These are phyloP conservation scores for Philonicus albiceps DNA, from an alignment of 2,888 invertebrate species.

Conservation along the genomic window DNA sequence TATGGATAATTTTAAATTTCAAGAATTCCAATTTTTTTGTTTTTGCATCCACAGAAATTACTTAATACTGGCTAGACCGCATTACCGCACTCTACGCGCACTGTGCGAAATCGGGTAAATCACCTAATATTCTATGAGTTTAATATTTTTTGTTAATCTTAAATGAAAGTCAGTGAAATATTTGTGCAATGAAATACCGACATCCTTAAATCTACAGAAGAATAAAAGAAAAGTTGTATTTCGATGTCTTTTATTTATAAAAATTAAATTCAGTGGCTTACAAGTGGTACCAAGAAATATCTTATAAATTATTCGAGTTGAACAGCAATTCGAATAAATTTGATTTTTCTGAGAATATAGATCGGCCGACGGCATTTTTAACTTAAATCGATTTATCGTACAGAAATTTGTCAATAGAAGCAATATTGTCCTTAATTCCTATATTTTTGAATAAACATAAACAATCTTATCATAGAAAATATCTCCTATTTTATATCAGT, in stretches of 20 bases:
- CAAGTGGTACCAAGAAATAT: background rate
- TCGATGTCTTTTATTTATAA: slow-evolving; percentile 21
- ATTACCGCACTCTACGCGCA: too few species aligned
- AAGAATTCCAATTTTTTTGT: too few species aligned
- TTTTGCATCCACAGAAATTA: too few species aligned
- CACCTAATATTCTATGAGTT: too few species aligned
- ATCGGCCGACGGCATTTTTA: background rate
- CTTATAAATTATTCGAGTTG: background rate
- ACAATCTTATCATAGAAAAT: background rate
- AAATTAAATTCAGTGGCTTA: slow-evolving; percentile 9
- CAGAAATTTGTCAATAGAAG: background rate
- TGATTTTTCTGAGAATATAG: background rate
- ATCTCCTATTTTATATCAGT: slow-evolving; percentile 33
- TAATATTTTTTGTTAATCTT: too few species aligned
- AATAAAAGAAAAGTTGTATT: background rate
- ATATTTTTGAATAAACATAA: background rate
- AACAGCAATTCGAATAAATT: background rate
- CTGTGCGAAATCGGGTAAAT: too few species aligned
- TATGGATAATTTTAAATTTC: too few species aligned
- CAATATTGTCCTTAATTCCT: slow-evolving; percentile 27
- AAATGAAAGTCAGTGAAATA: too few species aligned
- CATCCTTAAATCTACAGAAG: background rate
- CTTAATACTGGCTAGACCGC: too few species aligned
- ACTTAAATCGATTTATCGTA: background rate
- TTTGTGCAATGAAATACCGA: background rate